Base-by-base conservation (phyloP, 2,888 invertebrate genomes). In the Brachypalpus laphriformis region DNA sequence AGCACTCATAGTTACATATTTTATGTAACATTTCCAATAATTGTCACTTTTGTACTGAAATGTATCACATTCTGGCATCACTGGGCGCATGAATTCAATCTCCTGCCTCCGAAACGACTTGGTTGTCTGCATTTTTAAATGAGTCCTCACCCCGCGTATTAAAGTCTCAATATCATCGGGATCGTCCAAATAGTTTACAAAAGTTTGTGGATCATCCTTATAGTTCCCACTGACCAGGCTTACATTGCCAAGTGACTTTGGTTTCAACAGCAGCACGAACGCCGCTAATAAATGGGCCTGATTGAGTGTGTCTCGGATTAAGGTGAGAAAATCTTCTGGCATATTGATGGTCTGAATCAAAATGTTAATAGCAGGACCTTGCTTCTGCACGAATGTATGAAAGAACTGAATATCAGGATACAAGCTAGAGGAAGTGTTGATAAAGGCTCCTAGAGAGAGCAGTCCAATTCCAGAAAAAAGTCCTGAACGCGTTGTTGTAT, bases 1-100 rank as follows among this genome's bases (percentile, higher is more conserved):
- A 61, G 95, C 94, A 0, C 96, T 95, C 61, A 93, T 93, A 0
- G 94, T 94, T 74, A 94, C 93, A 89, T 95, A 94, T 18, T 94
- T 91, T 88, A 92, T 91, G 22, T 94, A 93, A 82, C 96, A 96
- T 57, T 93, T 93, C 94, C 95, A 95, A 89, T 95, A 96, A 9
- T 76, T 89, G 40, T 78, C 75, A 3, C 87, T 88, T 1, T 90
- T 86, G 14, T 90, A 87, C n/a, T 89, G 61, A 0, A 89, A 87
- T 0, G 72, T 22, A 3, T 91, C 88, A 25, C 91, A 91, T 20
- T 88, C 89, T 0, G 76, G 42, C 51, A 91, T 18, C 1, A 88
- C 87, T 0, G 89, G 86, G 31, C 88, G 83, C 70, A 91, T 66
- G 0, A 93, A 65, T 25, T 89, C 51, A 1, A 90, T 89, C 0